Evolutionary conservation across 1,140 invertebrate species (phyloP).

Genomic region (Zelostemma sp.): DNA sequence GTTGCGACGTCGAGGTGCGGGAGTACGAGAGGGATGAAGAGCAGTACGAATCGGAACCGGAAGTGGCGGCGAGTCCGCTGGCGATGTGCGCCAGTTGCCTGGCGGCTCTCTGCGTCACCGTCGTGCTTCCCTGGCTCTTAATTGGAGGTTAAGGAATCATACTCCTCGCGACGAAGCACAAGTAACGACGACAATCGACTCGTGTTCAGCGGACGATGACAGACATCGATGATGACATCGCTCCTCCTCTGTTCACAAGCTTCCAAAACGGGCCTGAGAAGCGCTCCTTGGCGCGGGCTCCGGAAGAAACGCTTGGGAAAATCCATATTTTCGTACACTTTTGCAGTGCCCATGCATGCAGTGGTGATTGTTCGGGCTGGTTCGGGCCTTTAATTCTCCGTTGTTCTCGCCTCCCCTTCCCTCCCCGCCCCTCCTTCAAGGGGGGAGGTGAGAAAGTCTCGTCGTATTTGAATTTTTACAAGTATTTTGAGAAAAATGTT

Average conservation of each 20-base stretch:
- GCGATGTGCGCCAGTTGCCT: slow-evolving; percentile 67
- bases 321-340: neutral
- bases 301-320: neutral
- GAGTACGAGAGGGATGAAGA: slow-evolving; percentile 68
- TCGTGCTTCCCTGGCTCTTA: slow-evolving; percentile 65
- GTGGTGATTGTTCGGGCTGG: too few relatives aligned
- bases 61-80: slow-evolving; percentile 60
- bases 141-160: slow-evolving; percentile 58
- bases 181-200: too few relatives aligned
- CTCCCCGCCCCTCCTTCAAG: too few relatives aligned
- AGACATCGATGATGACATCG: slow-evolving; percentile 24
- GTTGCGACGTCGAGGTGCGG: slow-evolving; percentile 69
- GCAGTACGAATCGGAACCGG: slow-evolving; percentile 26
- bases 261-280: neutral
- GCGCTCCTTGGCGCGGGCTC: neutral
- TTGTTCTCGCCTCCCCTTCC: too few relatives aligned
- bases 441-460: too few relatives aligned
- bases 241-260: neutral
- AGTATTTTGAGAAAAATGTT: too few relatives aligned
- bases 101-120: slow-evolving; percentile 65
- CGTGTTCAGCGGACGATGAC: slow-evolving; percentile 13
- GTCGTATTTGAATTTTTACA: too few relatives aligned
- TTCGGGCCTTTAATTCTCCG: too few relatives aligned
- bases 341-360: too few relatives aligned
- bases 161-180: neutral